phyloP scores from a whole-genome alignment of 2,888 invertebrate species.

The Phyllotreta cruciferae region DNA sequence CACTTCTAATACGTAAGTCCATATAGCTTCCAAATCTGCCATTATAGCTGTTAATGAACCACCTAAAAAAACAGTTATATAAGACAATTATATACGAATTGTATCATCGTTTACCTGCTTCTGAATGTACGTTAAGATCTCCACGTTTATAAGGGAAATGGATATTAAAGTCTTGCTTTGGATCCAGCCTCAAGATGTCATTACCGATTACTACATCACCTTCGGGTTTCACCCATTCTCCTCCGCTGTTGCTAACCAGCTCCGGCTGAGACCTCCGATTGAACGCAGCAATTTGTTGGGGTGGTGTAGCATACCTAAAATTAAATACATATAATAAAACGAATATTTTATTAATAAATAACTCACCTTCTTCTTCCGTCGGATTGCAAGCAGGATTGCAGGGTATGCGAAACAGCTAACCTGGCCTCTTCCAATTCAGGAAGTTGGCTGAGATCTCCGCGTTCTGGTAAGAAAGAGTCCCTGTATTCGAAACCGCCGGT shows the following conservation, averaged over 20 bases:
- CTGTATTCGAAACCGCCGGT: conserved; percentile 55
- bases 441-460: conserved; percentile 70
- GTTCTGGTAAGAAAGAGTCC: conserved; percentile 67
- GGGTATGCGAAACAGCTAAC: conserved; percentile 80
- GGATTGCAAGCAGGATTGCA: conserved; percentile 86
- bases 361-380: conserved; percentile 73
- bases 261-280: conserved; percentile 83
- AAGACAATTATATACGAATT: not conserved
- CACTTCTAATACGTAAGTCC: conserved; percentile 80
- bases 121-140: conserved; percentile 83
- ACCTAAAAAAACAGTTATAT: conserved; percentile 52
- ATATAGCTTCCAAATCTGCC: conserved; percentile 86
- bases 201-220: conserved; percentile 78
- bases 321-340: conserved; percentile 11
- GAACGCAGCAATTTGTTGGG: conserved; percentile 87
- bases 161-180: conserved; percentile 77
- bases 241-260: conserved; percentile 64
- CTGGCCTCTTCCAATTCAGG: conserved; percentile 86
- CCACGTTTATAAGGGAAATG: conserved; percentile 91
- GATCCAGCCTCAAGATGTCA: conserved; percentile 73
- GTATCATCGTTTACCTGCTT: conserved; percentile 62
- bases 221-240: conserved; percentile 70
- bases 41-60: conserved; percentile 86
- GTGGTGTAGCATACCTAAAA: conserved; percentile 77
- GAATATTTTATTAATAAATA: not conserved